Evolutionary conservation across 2,888 invertebrate species (phyloP).

Genomic region (Hypomecis punctinalis): DNA sequence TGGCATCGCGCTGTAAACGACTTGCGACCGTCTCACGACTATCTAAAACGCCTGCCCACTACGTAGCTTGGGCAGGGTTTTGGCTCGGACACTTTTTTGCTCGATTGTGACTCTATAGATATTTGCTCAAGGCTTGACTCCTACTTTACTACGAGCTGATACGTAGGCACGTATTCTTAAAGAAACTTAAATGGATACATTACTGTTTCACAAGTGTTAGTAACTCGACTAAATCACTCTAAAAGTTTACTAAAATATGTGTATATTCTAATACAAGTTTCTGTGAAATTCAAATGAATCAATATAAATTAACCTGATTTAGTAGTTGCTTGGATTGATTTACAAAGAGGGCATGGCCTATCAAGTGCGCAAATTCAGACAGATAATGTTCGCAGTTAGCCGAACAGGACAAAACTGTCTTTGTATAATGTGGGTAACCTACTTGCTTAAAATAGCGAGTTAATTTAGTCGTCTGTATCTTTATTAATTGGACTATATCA

Average conservation of each 20-base stretch:
- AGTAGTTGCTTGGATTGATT: conserved; percentile 15
- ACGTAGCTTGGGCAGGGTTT: too few relatives aligned
- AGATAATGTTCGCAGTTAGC: conserved; percentile 12
- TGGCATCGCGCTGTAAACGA: too few relatives aligned
- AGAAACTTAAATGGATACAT: conserved; percentile 2
- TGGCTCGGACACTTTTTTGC: too few relatives aligned
- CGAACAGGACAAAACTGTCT: conserved; percentile 22
- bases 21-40: too few relatives aligned
- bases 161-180: background rate
- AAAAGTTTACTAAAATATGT: background rate
- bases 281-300: conserved; percentile 12
- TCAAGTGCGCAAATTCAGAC: conserved; percentile 12
- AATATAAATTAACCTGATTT: conserved; percentile 18
- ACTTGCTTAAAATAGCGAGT: conserved; percentile 25
- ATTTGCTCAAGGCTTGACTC: too few relatives aligned
- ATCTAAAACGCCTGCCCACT: too few relatives aligned
- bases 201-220: too few relatives aligned
- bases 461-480: conserved; percentile 4
- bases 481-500: background rate
- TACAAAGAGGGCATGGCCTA: conserved; percentile 22
- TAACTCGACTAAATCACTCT: too few relatives aligned
- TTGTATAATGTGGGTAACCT: conserved; percentile 19
- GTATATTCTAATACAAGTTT: conserved; percentile 4
- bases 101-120: too few relatives aligned
- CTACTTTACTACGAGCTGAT: background rate